Evolutionary conservation across 92 coral and sea anemone species (phyloP), one percentile per base, ranked within the genome.

Genomic region (Epizoanthus stellaris): DNA sequence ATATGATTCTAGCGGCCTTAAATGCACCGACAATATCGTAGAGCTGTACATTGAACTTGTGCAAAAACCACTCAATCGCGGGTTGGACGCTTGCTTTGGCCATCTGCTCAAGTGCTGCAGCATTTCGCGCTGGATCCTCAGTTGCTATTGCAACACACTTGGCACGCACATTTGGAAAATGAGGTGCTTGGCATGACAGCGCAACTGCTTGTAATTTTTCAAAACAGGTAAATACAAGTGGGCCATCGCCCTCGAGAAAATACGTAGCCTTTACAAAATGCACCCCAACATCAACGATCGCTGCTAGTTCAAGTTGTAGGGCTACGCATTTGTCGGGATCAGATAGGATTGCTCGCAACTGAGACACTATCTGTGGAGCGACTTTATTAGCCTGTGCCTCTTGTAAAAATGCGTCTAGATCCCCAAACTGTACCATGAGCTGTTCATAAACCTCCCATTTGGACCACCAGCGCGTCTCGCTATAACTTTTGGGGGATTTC

Each of bases 401-500:
- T 76, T 76, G 85, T 54, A 85, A 12, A 59, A 75, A 85, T 23
- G 75, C 25, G 10, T 74, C 47, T 14, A 85, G 47, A 76, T 75
- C 89, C 47, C 89, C 89, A 61, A 76, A 76, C 52, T 85, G 89
- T 59, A 64, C 84, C 71, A 84, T 57, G 19, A 86, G 70, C 70
- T 77, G 71, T 43, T 77, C 52, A 77, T 43, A 86, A 40, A 86
- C 88, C 76, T 85, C 88, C 77, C 77, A 85, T 38, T 75, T 85
- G 13, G 88, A 85, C 88, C 88, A 85, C 89, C 86, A 85, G 15
- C 83, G 65, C 21, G 92, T 89, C 56, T 88, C 77, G 72, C 87
- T 82, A 76, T 82, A 75, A 13, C 67, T 60, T 56, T 83, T 88
- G 47, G 92, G 88, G 63, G 61, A 73, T 73, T 76, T 69, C 34